Evolutionary conservation across 2,888 invertebrate species (phyloP).

Genomic region (Patella pellucida): DNA sequence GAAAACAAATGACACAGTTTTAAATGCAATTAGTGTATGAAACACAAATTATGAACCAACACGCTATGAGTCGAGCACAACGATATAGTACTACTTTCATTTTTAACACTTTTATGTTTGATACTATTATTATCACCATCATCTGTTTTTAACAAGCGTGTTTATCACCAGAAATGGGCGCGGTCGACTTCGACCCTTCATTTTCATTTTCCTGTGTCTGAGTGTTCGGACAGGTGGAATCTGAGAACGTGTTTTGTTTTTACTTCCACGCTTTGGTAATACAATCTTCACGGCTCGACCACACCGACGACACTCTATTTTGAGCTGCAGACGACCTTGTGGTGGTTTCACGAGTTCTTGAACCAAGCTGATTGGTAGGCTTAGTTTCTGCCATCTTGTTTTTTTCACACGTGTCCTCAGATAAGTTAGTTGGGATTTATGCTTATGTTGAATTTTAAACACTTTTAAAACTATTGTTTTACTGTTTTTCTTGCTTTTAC

Average conservation of each 20-base stretch:
- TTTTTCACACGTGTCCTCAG: constrained; percentile 29
- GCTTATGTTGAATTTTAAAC: constrained; percentile 18
- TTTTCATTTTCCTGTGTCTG: neutral
- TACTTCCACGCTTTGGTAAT: constrained; percentile 12
- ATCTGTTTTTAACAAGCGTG: neutral
- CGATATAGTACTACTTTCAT: too few relatives aligned
- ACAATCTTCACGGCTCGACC: constrained; percentile 18
- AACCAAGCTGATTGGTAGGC: constrained; percentile 29
- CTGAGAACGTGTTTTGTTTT: neutral
- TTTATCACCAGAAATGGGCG: neutral
- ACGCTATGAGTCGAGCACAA: too few relatives aligned
- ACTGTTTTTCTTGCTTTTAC: constrained; percentile 9
- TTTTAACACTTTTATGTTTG: too few relatives aligned
- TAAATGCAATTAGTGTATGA: too few relatives aligned
- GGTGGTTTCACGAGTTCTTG: constrained; percentile 24
- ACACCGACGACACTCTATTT: constrained; percentile 29
- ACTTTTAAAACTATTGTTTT: constrained; percentile 23
- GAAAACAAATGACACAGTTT: too few relatives aligned
- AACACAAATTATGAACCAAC: too few relatives aligned
- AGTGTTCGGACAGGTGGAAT: neutral
- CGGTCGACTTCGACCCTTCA: neutral
- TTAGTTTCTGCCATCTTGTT: constrained; percentile 33
- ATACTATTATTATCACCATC: neutral
- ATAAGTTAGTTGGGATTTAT: constrained; percentile 25
- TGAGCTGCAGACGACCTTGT: constrained; percentile 18